Conservation (phyloP, 1,140 invertebrate species). For the Chlorops oryzae region DNA sequence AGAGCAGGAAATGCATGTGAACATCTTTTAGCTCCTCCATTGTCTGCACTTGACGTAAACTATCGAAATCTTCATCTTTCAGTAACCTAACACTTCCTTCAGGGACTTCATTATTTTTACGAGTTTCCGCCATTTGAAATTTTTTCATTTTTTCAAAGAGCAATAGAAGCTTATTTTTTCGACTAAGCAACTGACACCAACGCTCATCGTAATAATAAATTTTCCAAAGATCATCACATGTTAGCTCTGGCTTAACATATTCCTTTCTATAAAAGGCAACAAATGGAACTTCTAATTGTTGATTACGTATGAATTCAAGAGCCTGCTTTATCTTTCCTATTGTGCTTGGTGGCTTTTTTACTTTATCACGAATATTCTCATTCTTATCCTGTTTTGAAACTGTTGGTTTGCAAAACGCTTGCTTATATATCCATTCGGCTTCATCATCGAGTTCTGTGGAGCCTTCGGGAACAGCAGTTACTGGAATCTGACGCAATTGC, state of each 20-base stretch:
- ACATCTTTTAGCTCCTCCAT: conserved; percentile 88
- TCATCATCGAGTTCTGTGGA: conserved; percentile 89
- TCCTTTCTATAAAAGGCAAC: conserved; percentile 99
- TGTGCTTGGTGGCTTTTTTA: conserved; percentile 49
- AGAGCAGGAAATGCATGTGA: conserved; percentile 87
- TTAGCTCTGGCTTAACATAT: conserved; percentile 90
- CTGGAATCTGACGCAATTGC: conserved; percentile 82
- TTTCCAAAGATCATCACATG: conserved; percentile 95
- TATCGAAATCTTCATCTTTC: conserved; percentile 81
- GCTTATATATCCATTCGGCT: conserved; percentile 95
- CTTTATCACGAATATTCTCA: conserved; percentile 30
- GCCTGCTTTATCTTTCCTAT: conserved; percentile 88
- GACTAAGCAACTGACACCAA: conserved; percentile 88
- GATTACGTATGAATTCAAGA: conserved; percentile 92
- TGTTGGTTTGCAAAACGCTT: conserved; percentile 79
- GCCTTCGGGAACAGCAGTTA: conserved; percentile 73
- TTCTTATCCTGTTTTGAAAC: conserved; percentile 69
- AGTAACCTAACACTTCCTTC: conserved; percentile 76
- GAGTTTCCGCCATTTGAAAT: conserved; percentile 81
- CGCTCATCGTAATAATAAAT: conserved; percentile 94
- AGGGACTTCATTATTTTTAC: conserved; percentile 75
- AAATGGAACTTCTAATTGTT: conserved; percentile 93
- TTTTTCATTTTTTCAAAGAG: conserved; percentile 90
- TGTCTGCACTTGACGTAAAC: conserved; percentile 72
- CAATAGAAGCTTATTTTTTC: conserved; percentile 76